These are phyloP conservation scores for Etia nguti DNA, from an alignment of 2,113 vertebrate species.

Conservation along the genomic window DNA sequence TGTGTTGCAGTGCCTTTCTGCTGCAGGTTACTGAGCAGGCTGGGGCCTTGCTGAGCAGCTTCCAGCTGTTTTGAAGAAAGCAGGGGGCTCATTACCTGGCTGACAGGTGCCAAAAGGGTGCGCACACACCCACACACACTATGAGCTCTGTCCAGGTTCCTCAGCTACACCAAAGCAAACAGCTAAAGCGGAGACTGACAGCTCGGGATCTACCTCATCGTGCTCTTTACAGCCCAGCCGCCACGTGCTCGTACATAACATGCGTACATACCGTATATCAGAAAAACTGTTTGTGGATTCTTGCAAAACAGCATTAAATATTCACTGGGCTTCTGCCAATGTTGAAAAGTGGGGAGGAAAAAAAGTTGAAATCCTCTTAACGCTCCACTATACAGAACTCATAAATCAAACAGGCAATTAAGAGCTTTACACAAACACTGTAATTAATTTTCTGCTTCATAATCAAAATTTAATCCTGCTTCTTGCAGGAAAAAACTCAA, in stretches of 20 bases:
- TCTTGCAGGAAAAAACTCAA: background rate
- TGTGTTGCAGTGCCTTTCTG: background rate
- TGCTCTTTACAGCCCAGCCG: background rate
- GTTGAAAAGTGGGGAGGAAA: background rate
- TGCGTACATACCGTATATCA: background rate
- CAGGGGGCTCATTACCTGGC: background rate
- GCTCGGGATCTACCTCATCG: background rate
- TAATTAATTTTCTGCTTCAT: slow-evolving; percentile 1
- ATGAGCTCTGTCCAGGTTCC: background rate
- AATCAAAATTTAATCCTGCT: slow-evolving; percentile 1
- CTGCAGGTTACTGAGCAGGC: background rate
- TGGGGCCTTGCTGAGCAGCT: background rate
- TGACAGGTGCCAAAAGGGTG: background rate
- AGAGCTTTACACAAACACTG: background rate
- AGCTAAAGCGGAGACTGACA: background rate
- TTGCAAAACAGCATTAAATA: background rate
- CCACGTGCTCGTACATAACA: accelerated
- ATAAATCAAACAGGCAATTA: slow-evolving; percentile 7
- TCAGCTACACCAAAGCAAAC: background rate
- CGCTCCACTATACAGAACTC: background rate
- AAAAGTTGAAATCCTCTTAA: background rate
- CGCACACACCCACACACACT: accelerated
- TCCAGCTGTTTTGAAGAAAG: background rate
- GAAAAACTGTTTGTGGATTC: background rate
- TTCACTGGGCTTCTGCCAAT: background rate